These are phyloP conservation scores for Nomada fucata DNA, from an alignment of 2,888 invertebrate genomes.

Conservation along the genomic window DNA sequence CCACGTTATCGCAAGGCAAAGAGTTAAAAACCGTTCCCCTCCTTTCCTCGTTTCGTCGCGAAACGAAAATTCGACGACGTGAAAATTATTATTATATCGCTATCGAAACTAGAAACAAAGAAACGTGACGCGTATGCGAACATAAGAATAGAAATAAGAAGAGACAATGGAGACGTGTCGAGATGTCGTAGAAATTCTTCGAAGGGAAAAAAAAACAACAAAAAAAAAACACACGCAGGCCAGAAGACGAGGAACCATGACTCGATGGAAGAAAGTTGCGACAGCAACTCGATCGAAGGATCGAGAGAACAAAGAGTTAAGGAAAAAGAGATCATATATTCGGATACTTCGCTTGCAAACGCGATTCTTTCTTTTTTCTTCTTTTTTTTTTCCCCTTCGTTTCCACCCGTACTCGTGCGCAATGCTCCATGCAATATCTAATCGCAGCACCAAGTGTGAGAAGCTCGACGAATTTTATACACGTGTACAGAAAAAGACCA, in stretches of 20 bases:
- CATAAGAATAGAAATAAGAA: background rate
- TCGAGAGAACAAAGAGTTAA: background rate
- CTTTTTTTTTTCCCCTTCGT: background rate
- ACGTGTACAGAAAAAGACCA: conserved; percentile 28
- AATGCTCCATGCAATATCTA: conserved; percentile 59
- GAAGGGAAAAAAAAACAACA: background rate
- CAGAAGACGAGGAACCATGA: conserved; percentile 19
- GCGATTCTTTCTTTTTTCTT: background rate
- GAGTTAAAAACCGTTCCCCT: background rate
- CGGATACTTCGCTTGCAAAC: conserved; percentile 39
- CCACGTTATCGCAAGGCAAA: no score
- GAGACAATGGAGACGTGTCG: background rate
- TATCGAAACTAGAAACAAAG: background rate
- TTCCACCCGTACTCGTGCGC: conserved; percentile 46
- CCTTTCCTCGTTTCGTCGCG: background rate
- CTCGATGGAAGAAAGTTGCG: background rate
- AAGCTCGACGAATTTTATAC: conserved; percentile 42
- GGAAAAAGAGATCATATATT: conserved; percentile 15
- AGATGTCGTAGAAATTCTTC: background rate
- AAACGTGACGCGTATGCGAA: conserved; percentile 1
- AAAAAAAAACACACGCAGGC: no score
- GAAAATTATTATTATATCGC: no score
- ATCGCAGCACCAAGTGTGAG: conserved; percentile 58
- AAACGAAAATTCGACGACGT: background rate
- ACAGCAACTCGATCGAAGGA: conserved; percentile 7